Evolutionary conservation across 1,140 invertebrate species (phyloP).

Genomic region (Ruditapes philippinarum): DNA sequence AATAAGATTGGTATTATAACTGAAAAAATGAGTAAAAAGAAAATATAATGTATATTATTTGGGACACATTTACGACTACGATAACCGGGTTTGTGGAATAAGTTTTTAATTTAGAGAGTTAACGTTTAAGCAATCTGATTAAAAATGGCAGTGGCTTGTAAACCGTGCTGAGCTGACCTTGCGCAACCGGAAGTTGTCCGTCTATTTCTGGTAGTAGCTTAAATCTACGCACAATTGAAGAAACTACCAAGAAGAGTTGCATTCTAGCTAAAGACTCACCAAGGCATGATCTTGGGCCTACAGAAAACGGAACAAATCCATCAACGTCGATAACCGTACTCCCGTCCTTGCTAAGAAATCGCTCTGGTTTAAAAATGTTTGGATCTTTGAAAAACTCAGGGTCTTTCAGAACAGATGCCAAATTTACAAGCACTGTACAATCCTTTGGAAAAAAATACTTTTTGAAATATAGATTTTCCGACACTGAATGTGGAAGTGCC

Average conservation of each 20-base stretch:
- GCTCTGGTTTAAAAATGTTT: slow-evolving; percentile 90
- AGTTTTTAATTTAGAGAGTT: background rate
- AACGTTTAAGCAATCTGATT: background rate
- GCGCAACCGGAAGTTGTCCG: background rate
- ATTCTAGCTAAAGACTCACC: slow-evolving; percentile 70
- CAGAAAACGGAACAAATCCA: slow-evolving; percentile 69
- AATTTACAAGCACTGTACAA: slow-evolving; percentile 75
- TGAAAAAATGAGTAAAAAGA: too few species aligned
- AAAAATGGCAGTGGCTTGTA: slow-evolving; percentile 11
- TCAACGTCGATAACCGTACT: slow-evolving; percentile 15
- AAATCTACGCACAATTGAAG: background rate
- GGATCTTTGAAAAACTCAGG: slow-evolving; percentile 89
- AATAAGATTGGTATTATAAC: too few species aligned
- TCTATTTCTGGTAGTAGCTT: background rate
- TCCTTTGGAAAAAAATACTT: slow-evolving; percentile 82
- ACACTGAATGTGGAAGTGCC: slow-evolving; percentile 78
- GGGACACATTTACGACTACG: too few species aligned
- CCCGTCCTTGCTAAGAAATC: slow-evolving; percentile 85
- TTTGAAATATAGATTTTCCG: slow-evolving; percentile 73
- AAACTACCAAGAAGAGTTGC: slow-evolving; percentile 66
- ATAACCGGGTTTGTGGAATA: too few species aligned
- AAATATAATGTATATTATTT: too few species aligned
- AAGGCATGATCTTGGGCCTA: slow-evolving; percentile 69
- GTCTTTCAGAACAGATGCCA: slow-evolving; percentile 81
- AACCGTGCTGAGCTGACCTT: background rate